These are phyloP conservation scores for Cephalopachus bancanus DNA, from an alignment of 2,797 vertebrate species.

Conservation along the genomic window DNA sequence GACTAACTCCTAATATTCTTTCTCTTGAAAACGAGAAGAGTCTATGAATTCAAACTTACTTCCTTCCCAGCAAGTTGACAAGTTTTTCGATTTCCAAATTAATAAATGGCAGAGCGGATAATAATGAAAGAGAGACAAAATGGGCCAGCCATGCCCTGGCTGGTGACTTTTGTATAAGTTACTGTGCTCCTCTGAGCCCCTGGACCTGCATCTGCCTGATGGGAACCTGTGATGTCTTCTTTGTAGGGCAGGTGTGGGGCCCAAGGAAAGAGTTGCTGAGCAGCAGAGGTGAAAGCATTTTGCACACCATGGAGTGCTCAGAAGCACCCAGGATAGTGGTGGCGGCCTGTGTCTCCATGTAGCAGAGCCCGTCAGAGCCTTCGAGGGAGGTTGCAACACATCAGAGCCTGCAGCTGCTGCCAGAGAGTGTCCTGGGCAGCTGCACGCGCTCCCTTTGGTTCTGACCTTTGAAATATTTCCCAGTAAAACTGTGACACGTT, in stretches of 20 bases:
- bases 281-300: background rate
- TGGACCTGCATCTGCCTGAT: background rate
- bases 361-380: background rate
- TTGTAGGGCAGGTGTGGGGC: background rate
- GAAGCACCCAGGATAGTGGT: background rate
- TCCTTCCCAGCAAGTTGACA: background rate
- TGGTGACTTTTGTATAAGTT: background rate
- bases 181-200: background rate
- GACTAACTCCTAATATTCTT: background rate
- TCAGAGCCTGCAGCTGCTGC: background rate
- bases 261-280: background rate
- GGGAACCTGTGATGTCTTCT: background rate
- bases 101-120: background rate
- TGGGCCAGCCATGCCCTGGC: background rate
- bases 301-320: background rate
- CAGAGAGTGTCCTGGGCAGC: background rate
- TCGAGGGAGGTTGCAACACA: accelerated
- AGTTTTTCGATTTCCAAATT: conserved; percentile 30
- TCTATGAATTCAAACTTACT: conserved; percentile 10
- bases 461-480: conserved; percentile 51
- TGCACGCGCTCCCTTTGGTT: background rate
- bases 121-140: background rate
- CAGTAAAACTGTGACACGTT: conserved; percentile 6
- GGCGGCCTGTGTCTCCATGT: background rate
- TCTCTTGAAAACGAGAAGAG: conserved; percentile 29